Percentiles rank a stretch among this genome's conserved stretches.
Conservation (phyloP, 2,888 invertebrate genomes). For the Acholoe squamosa region DNA sequence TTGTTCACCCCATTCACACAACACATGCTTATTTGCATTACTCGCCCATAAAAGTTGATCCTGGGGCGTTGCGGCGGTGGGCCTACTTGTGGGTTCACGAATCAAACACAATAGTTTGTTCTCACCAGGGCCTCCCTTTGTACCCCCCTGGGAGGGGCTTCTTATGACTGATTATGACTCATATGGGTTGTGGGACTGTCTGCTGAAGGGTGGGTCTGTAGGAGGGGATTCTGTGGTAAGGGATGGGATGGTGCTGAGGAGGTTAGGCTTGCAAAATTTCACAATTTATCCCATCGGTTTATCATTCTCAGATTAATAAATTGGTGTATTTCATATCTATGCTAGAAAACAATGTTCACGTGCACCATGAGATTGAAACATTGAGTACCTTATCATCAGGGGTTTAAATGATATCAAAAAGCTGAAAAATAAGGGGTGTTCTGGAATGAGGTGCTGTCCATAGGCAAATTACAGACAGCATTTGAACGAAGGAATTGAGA, state of each 20-base stretch:
- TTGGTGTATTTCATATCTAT: too few species aligned
- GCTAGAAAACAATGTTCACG: too few species aligned
- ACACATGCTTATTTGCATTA: conserved; percentile 27
- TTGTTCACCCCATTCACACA: neutral
- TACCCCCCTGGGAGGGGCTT: neutral
- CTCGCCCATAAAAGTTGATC: conserved; percentile 1
- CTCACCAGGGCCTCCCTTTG: neutral
- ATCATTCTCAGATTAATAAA: too few species aligned
- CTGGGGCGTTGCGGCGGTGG: neutral
- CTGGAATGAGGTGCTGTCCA: too few species aligned
- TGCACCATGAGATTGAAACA: too few species aligned
- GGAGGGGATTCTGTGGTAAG: neutral
- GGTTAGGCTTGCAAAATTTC: neutral
- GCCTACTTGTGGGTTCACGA: conserved; percentile 40
- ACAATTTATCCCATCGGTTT: too few species aligned
- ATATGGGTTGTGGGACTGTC: neutral
- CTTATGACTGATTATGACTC: too few species aligned
- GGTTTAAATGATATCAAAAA: too few species aligned
- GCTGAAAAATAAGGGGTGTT: too few species aligned
- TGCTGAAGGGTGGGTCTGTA: too few species aligned
- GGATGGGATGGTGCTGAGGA: neutral
- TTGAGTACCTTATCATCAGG: too few species aligned
- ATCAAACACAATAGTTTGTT: conserved; percentile 39
- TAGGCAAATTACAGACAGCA: too few species aligned
- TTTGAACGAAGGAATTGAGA: neutral